A percentile compares a stretch with the other conserved stretches of the same genome.
phyloP scores from a whole-genome alignment of 2,113 vertebrate genomes.

The Cavia aperea region DNA sequence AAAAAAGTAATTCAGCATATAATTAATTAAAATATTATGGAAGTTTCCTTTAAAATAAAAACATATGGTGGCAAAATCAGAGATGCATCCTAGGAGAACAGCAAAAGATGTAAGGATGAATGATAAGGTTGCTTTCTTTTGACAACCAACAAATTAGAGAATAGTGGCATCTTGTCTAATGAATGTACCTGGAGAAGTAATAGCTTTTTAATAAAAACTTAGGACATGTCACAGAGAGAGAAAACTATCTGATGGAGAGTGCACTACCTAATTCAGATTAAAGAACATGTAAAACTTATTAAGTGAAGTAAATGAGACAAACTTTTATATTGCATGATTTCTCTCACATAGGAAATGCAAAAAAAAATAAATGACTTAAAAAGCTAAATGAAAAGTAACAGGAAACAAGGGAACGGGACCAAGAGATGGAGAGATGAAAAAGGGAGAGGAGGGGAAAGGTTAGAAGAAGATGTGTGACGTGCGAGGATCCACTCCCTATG shows the following conservation, averaged over 20 bases:
- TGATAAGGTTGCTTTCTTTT: not conserved
- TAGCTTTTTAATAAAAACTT: not conserved
- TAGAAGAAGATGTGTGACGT: not conserved
- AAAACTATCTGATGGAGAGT: rapidly evolving
- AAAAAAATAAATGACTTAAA: not conserved
- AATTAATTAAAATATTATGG: not conserved
- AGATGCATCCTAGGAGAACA: not conserved
- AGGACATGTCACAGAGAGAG: not conserved
- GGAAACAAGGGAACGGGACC: not conserved
- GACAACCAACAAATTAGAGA: not conserved
- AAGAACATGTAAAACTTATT: not conserved
- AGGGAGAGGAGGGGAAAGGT: not conserved
- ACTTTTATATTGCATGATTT: not conserved
- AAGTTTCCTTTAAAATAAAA: not conserved
- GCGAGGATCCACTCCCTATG: not conserved
- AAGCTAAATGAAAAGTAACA: not conserved
- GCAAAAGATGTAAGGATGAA: not conserved
- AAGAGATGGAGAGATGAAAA: not conserved
- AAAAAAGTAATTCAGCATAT: not conserved
- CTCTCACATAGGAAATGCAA: not conserved
- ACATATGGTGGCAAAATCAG: rapidly evolving
- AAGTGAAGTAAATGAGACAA: not conserved
- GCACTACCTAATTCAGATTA: not conserved
- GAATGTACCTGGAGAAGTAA: not conserved
- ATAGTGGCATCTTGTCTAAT: not conserved